Evolutionary conservation across 2,797 vertebrate species (phyloP), one percentile per base, ranked within the genome.

Genomic region (Cercopithecus mitis): DNA sequence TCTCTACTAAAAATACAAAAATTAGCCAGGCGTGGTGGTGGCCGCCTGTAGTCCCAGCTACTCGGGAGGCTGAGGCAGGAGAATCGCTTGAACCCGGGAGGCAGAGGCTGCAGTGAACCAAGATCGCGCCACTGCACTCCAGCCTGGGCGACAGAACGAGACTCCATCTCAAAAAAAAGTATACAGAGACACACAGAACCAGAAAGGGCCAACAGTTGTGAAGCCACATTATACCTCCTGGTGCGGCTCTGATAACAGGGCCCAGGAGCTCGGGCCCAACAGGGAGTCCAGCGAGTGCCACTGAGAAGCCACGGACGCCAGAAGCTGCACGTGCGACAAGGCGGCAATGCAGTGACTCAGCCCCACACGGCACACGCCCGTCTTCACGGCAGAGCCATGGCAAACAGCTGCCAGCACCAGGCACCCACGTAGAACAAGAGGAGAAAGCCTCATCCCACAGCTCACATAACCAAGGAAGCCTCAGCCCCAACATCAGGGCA

Each of bases 151-250:
- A 72, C 67, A 72, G 19, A 36, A 9, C 2, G 4, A 70, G n/a
- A 72, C 19, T 72, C 67, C 9, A 1, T 20, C 19, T 72, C 67
- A 39, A 70, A 70, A 70, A 36, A 70, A 22, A 39, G n/a, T 24
- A 72, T 22, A 72, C 19, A 5, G 20, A 72, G 10, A 12, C 3
- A 7, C 6, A 10, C 25, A 43, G 14, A 25, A 39, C 64, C 17
- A 20, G 0, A 15, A 57, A 75, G 43, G 41, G 24, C 36, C 14
- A 0, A 27, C 0, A 4, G 10, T 1, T 27, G 45, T 2, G 0
- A 2, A 82, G 20, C 36, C 41, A 3, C 8, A 15, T 3, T 9
- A 7, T 24, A 30, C 43, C 15, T 4, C 9, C 3, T 10, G 1
- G 1, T 9, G 12, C 4, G 9, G 41, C 70, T 25, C 75, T 6